Percentiles rank a stretch among this genome's conserved stretches.
These are phyloP conservation scores for Talpa occidentalis DNA, from an alignment of 2,113 vertebrate species.

Conservation along the genomic window DNA sequence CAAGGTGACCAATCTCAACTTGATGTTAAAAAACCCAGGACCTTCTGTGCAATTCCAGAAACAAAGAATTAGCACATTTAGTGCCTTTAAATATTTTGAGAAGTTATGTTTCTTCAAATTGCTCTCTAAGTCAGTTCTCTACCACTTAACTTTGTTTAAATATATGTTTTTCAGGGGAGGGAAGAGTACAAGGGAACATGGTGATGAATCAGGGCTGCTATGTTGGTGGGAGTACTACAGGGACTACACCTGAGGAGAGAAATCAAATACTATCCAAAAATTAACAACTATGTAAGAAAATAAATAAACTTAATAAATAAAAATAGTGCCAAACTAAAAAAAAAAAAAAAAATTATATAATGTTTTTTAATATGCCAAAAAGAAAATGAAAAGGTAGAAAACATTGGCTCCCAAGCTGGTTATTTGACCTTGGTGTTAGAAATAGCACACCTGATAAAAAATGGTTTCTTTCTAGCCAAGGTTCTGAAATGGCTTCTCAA, in stretches of 20 bases:
- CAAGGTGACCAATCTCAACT: neutral
- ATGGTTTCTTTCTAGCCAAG: constrained; percentile 88
- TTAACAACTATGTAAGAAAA: too few species aligned
- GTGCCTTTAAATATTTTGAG: neutral
- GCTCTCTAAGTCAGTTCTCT: neutral
- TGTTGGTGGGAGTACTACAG: too few species aligned
- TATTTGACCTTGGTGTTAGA: neutral
- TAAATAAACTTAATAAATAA: too few species aligned
- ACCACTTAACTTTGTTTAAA: neutral
- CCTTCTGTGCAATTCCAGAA: neutral
- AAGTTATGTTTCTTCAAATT: constrained; percentile 27
- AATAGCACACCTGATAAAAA: constrained; percentile 23
- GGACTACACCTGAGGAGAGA: too few species aligned
- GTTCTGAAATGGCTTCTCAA: constrained; percentile 92
- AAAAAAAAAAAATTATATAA: too few species aligned
- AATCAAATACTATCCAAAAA: too few species aligned
- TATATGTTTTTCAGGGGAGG: neutral
- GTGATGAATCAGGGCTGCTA: too few species aligned
- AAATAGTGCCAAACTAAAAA: too few species aligned
- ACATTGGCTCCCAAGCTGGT: neutral
- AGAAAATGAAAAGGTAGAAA: neutral
- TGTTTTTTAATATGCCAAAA: neutral
- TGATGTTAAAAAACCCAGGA: constrained; percentile 5
- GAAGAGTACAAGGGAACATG: too few species aligned
- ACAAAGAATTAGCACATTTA: neutral